Conservation (phyloP, 2,797 vertebrate genomes). For the Momotus momota region DNA sequence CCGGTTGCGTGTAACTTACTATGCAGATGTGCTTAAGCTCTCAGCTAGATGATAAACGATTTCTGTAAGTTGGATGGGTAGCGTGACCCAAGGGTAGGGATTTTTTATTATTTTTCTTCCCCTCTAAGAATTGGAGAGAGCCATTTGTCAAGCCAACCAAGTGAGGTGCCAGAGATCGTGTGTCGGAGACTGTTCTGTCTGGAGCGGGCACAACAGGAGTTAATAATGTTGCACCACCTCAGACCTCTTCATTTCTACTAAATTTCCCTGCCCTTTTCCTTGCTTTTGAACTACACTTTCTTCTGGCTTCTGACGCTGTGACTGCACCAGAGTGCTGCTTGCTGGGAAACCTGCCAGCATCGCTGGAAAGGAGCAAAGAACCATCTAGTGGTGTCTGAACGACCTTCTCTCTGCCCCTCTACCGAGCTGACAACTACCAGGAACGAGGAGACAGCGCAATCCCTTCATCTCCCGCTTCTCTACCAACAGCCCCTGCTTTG, state of each 20-base stretch:
- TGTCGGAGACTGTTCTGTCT: background rate
- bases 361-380: background rate
- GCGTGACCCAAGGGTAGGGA: background rate
- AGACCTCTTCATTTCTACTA: slow-evolving; percentile 5
- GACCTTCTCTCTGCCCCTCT: background rate
- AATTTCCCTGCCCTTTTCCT: background rate
- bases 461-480: background rate
- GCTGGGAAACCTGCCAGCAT: background rate
- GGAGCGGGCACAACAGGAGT: background rate
- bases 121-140: background rate
- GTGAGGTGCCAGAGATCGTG: background rate
- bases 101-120: slow-evolving; percentile 13
- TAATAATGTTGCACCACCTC: slow-evolving; percentile 6
- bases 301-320: background rate
- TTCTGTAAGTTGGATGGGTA: slow-evolving; percentile 32
- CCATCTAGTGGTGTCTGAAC: background rate
- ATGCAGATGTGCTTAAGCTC: slow-evolving; percentile 51
- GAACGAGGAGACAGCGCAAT: background rate
- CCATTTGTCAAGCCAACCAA: slow-evolving; percentile 47
- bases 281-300: background rate
- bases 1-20: slow-evolving; percentile 1
- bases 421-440: background rate
- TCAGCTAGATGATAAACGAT: slow-evolving; percentile 54
- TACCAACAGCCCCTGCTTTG: background rate
- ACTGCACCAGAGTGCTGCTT: background rate